Evolutionary conservation across 1,140 invertebrate species (phyloP).

Genomic region (Tetramorium parvispinum): DNA sequence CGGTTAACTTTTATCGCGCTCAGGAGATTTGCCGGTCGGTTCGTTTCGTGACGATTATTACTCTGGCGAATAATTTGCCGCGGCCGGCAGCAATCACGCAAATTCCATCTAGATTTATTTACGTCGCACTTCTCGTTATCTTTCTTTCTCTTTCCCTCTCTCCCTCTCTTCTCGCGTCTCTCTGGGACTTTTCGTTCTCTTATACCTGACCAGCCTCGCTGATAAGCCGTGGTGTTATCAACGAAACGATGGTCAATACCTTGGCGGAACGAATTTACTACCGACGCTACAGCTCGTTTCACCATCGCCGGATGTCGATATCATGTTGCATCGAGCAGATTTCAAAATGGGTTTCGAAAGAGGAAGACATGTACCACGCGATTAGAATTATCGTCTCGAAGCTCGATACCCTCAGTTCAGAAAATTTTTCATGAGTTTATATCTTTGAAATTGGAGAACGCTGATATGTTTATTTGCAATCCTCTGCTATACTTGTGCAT

Average conservation of each 20-base stretch:
- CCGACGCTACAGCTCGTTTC: slow-evolving; percentile 13
- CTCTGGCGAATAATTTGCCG: slow-evolving; percentile 22
- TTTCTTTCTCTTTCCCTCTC: background rate
- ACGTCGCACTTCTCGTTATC: background rate
- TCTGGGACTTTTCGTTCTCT: background rate
- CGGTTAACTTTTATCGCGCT: slow-evolving; percentile 47
- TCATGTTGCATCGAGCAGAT: background rate
- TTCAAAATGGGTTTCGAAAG: background rate
- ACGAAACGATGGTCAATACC: slow-evolving; percentile 34
- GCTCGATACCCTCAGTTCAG: background rate
- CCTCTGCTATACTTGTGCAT: background rate
- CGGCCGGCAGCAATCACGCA: slow-evolving; percentile 4
- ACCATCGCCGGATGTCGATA: background rate
- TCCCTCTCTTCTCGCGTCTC: background rate
- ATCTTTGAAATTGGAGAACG: background rate
- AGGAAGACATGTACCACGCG: background rate
- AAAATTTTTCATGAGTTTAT: background rate
- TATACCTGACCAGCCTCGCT: background rate
- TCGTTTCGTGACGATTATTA: background rate
- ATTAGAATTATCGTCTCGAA: background rate
- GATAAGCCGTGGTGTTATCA: slow-evolving; percentile 38
- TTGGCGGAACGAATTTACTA: background rate
- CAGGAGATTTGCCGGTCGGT: slow-evolving; percentile 29
- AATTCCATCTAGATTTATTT: background rate
- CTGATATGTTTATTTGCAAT: background rate